Percentiles rank a stretch among this genome's conserved stretches.
Evolutionary conservation across 2,888 invertebrate species (phyloP).

Genomic region (Pandemis cinnamomeana): DNA sequence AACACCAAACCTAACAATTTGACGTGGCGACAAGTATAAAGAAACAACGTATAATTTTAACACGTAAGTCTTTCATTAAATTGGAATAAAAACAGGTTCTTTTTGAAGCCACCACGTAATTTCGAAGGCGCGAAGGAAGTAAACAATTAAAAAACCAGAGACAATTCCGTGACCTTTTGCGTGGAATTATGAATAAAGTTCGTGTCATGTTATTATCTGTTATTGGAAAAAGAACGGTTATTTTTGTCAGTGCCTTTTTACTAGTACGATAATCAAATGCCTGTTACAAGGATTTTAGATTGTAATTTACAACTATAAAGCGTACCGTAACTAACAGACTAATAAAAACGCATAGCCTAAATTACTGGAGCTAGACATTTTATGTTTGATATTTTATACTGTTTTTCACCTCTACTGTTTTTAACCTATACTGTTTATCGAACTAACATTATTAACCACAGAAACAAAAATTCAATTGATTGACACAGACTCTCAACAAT

Average conservation of each 20-base stretch:
- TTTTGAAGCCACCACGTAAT: conserved; percentile 31
- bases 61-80: conserved; percentile 32
- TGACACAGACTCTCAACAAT: no score
- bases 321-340: no score
- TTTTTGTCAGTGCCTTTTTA: not conserved
- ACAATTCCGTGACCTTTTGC: conserved; percentile 38
- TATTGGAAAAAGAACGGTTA: conserved; percentile 25
- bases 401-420: no score
- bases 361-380: no score
- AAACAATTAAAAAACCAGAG: conserved; percentile 27
- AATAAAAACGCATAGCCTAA: no score
- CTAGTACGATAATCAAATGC: no score
- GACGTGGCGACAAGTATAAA: conserved; percentile 18
- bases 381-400: no score
- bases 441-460: no score
- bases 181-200: conserved; percentile 33
- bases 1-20: conserved; percentile 19
- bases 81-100: conserved; percentile 11
- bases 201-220: conserved; percentile 11
- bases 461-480: no score
- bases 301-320: no score
- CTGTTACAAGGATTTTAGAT: no score
- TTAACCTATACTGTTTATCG: no score
- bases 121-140: conserved; percentile 26
- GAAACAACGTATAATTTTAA: conserved; percentile 35